phyloP scores from a whole-genome alignment of 2,888 invertebrate species.

The Glaucopsyche alexis region DNA sequence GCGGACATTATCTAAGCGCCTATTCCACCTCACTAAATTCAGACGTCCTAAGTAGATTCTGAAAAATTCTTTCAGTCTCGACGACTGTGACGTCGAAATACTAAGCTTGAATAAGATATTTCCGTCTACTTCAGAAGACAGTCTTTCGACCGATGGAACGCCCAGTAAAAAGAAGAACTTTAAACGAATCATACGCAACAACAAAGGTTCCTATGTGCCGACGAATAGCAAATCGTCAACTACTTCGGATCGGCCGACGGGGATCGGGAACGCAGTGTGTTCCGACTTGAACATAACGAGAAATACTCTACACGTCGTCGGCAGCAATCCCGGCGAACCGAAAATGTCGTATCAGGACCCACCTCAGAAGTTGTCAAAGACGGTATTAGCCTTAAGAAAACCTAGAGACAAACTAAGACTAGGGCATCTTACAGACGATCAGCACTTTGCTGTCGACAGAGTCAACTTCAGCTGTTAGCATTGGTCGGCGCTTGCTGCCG shows the following conservation, averaged over 20 bases:
- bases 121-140: slow-evolving; percentile 74
- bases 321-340: slow-evolving; percentile 74
- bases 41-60: too few relatives aligned
- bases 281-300: slow-evolving; percentile 71
- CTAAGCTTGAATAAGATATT: slow-evolving; percentile 71
- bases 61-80: slow-evolving; percentile 53
- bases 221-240: slow-evolving; percentile 72
- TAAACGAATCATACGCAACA: slow-evolving; percentile 49
- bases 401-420: too few relatives aligned
- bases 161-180: slow-evolving; percentile 54
- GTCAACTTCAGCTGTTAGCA: too few relatives aligned
- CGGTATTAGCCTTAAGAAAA: slow-evolving; percentile 48
- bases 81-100: slow-evolving; percentile 71
- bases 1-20: too few relatives aligned
- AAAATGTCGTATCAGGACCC: slow-evolving; percentile 71
- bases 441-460: too few relatives aligned
- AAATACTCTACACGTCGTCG: slow-evolving; percentile 69
- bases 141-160: slow-evolving; percentile 62
- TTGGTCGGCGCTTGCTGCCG: too few relatives aligned
- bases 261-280: slow-evolving; percentile 56
- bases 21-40: too few relatives aligned
- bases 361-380: slow-evolving; percentile 72
- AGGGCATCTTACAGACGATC: too few relatives aligned
- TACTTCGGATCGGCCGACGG: slow-evolving; percentile 56
- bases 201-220: slow-evolving; percentile 54